Conservation (phyloP, 2,888 invertebrate genomes). For the Phyllotreta cruciferae region DNA sequence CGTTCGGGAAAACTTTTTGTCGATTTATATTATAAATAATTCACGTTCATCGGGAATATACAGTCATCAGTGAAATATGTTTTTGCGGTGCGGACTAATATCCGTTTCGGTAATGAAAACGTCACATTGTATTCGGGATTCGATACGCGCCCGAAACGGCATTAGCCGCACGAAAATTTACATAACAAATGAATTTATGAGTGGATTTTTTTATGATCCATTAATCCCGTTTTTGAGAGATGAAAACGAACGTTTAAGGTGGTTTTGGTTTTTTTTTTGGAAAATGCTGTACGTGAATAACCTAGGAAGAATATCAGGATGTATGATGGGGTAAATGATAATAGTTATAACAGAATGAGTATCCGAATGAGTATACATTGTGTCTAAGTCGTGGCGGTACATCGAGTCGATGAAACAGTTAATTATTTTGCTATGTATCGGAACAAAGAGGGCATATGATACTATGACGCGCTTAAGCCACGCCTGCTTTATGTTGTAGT, state of each 20-base stretch:
- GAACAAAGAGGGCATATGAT: no score
- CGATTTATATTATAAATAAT: constrained; percentile 34
- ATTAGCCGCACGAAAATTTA: constrained; percentile 32
- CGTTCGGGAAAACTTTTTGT: constrained; percentile 14
- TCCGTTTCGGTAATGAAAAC: constrained; percentile 38
- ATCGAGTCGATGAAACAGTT: no score
- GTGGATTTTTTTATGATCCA: not conserved
- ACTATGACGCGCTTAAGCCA: no score
- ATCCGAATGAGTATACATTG: no score
- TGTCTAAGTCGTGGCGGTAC: no score
- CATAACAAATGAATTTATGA: constrained; percentile 35
- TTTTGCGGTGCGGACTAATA: constrained; percentile 35
- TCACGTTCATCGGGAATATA: constrained; percentile 35
- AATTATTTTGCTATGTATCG: no score
- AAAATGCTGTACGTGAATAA: no score
- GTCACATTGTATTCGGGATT: constrained; percentile 31
- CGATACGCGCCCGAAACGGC: constrained; percentile 3
- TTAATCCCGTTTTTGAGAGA: not conserved
- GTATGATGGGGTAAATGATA: no score
- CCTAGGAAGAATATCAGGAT: no score
- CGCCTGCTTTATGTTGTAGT: no score
- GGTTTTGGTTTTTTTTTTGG: no score
- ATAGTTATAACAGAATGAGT: no score
- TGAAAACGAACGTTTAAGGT: not conserved
- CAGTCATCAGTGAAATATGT: constrained; percentile 38